These are phyloP conservation scores for Phyllotreta striolata DNA, from an alignment of 2,888 invertebrate species.

Conservation along the genomic window DNA sequence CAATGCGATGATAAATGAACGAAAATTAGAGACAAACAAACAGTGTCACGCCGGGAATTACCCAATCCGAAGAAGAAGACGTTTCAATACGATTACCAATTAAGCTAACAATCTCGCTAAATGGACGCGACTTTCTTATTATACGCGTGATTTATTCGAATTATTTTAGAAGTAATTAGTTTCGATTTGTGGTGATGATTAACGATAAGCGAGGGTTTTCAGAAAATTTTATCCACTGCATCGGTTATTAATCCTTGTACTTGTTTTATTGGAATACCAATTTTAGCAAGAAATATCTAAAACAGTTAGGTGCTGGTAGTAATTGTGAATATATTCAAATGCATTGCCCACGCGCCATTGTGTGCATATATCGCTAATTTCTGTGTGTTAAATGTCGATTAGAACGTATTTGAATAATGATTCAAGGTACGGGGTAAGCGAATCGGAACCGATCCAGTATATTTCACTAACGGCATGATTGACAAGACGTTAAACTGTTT, in stretches of 20 bases:
- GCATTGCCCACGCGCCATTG: slow-evolving; percentile 15
- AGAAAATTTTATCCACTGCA: neutral
- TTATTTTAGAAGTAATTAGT: slow-evolving; percentile 9
- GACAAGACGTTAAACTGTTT: slow-evolving; percentile 13
- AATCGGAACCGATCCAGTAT: slow-evolving; percentile 2
- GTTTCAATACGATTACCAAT: slow-evolving; percentile 30
- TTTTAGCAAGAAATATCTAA: neutral
- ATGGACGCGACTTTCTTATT: slow-evolving; percentile 26
- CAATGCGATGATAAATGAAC: slow-evolving; percentile 34
- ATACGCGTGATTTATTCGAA: slow-evolving; percentile 7
- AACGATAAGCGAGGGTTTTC: neutral
- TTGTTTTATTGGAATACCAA: neutral
- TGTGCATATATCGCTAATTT: slow-evolving; percentile 4
- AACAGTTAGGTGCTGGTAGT: too few species aligned
- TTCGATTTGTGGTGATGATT: slow-evolving; percentile 7
- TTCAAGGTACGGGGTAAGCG: slow-evolving; percentile 1
- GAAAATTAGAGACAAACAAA: slow-evolving; percentile 29
- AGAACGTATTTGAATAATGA: slow-evolving; percentile 7
- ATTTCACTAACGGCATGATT: slow-evolving; percentile 7
- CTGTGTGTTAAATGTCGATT: slow-evolving; percentile 5
- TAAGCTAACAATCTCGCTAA: slow-evolving; percentile 22
- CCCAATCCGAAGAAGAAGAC: slow-evolving; percentile 22
- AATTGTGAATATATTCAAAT: neutral
- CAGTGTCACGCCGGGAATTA: slow-evolving; percentile 23
- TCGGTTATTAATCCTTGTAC: neutral